These are phyloP conservation scores for Artemisiospiza belli DNA, from an alignment of 2,113 vertebrate genomes.

Conservation along the genomic window DNA sequence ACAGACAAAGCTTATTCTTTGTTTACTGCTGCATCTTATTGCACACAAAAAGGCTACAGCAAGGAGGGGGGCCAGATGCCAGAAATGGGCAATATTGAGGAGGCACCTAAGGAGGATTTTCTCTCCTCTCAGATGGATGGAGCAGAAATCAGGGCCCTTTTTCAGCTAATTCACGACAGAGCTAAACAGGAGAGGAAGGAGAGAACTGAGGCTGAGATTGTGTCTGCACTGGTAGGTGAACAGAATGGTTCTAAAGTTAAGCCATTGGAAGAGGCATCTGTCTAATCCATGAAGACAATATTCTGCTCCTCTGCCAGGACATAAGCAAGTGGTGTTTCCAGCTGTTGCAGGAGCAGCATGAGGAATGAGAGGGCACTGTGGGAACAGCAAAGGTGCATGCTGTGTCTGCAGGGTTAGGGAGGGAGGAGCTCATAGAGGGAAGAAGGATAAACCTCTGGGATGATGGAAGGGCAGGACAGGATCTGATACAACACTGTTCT, in stretches of 20 bases:
- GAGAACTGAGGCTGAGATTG: neutral
- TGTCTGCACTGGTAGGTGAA: neutral
- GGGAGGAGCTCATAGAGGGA: neutral
- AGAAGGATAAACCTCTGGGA: neutral
- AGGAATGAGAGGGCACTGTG: neutral
- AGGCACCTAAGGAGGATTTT: neutral
- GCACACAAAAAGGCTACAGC: neutral
- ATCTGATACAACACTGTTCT: neutral
- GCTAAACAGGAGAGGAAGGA: neutral
- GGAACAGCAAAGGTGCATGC: neutral
- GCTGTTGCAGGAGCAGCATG: neutral
- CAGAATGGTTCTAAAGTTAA: neutral
- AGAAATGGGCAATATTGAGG: neutral
- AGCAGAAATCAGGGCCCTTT: neutral
- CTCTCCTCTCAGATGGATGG: neutral
- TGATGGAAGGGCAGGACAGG: neutral
- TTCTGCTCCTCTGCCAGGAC: neutral
- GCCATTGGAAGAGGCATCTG: rapidly evolving
- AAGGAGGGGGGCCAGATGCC: neutral
- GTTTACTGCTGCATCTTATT: conserved; percentile 1
- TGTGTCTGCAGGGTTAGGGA: neutral
- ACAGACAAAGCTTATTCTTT: conserved; percentile 32
- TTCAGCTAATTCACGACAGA: neutral
- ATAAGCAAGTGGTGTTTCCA: neutral
- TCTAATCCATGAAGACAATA: rapidly evolving